These are phyloP conservation scores for Tribolium freemani DNA, from an alignment of 2,888 invertebrate species.

Conservation along the genomic window DNA sequence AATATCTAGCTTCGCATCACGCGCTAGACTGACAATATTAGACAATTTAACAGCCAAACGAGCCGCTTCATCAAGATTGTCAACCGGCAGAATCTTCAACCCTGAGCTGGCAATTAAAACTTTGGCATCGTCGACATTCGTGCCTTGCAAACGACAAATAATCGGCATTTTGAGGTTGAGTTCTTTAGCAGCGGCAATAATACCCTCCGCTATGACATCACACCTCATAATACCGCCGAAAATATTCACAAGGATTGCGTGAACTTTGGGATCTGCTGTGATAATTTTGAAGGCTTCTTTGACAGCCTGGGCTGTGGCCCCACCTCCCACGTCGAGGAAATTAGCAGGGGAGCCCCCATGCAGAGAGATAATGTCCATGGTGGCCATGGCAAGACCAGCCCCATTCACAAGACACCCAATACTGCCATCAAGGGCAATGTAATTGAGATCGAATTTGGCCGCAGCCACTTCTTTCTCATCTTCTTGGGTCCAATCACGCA, in stretches of 20 bases:
- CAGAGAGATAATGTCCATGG: constrained; percentile 97
- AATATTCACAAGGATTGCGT: constrained; percentile 95
- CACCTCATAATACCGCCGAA: constrained; percentile 99
- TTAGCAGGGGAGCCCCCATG: constrained; percentile 97
- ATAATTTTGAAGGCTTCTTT: constrained; percentile 98
- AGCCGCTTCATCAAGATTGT: constrained; percentile 87
- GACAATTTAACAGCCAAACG: constrained; percentile 83
- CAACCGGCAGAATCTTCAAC: constrained; percentile 83
- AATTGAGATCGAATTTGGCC: constrained; percentile 90
- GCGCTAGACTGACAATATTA: constrained; percentile 82
- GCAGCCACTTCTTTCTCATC: constrained; percentile 94
- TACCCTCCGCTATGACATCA: constrained; percentile 97
- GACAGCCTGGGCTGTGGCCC: constrained; percentile 91
- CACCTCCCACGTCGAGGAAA: constrained; percentile 97
- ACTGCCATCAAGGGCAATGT: constrained; percentile 93
- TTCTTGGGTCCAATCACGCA: constrained; percentile 91
- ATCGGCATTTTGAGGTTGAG: constrained; percentile 93
- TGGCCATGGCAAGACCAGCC: constrained; percentile 97
- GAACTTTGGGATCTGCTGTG: constrained; percentile 91
- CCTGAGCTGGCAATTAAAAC: constrained; percentile 82
- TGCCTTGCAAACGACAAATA: constrained; percentile 92
- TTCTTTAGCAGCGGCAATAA: constrained; percentile 93
- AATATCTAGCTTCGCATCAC: constrained; percentile 83
- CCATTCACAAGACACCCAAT: constrained; percentile 98
- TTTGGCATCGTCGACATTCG: constrained; percentile 87